phyloP scores from a whole-genome alignment of 1,140 invertebrate species.

The Drosophila miranda region DNA sequence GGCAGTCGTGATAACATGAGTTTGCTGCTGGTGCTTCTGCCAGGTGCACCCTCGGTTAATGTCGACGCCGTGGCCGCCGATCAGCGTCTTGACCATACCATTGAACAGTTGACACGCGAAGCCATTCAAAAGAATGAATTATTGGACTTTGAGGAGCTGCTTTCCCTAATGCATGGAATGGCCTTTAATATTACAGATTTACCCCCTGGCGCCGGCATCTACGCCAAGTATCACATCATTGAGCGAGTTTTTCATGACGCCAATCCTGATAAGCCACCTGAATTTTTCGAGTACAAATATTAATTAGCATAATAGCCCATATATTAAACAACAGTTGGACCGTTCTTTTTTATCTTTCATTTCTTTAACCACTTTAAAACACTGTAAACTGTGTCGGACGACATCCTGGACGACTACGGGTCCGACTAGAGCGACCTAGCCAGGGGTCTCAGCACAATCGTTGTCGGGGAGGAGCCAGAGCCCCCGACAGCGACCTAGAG shows the following conservation, averaged over 20 bases:
- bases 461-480: too few species aligned
- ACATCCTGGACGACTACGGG: too few species aligned
- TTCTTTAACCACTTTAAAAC: too few species aligned
- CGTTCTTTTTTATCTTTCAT: too few species aligned
- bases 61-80: conserved; percentile 10
- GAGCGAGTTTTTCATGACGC: conserved; percentile 10
- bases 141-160: conserved; percentile 8
- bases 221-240: conserved; percentile 17
- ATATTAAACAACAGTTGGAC: too few species aligned
- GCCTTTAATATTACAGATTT: conserved; percentile 6
- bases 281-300: conserved; percentile 4
- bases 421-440: too few species aligned
- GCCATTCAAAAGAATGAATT: conserved; percentile 20
- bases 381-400: too few species aligned
- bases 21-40: conserved; percentile 14
- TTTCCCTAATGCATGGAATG: conserved; percentile 15
- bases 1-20: conserved; percentile 38
- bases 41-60: conserved; percentile 7
- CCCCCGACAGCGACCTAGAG: too few species aligned
- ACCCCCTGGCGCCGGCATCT: conserved; percentile 25
- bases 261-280: conserved; percentile 8
- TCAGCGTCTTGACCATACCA: neutral
- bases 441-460: too few species aligned
- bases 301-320: too few species aligned
- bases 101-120: conserved; percentile 12